Evolutionary conservation across 2,113 vertebrate genomes (phyloP), one percentile per base, ranked within the genome.

Genomic region (Zootoca vivipara): DNA sequence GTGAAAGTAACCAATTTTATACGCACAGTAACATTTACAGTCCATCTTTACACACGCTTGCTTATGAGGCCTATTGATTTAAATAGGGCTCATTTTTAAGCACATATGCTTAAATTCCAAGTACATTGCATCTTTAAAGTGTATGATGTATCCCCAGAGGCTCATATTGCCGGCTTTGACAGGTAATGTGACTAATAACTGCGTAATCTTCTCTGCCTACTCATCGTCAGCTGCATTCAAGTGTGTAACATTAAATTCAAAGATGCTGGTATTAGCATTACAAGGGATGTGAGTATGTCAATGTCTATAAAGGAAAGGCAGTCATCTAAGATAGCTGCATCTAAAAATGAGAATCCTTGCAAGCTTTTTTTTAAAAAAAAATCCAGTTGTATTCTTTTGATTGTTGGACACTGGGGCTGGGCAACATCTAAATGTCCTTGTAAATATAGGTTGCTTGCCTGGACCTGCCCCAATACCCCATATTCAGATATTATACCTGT

Each of bases 101-200:
- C n/a, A 52, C 40, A 35, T 78, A 58, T 64, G 16, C 73, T 77
- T 42, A 78, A 77, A 26, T 67, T 42, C 40, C 75, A 69, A 56
- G 22, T 69, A 46, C 30, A 69, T 13, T 79, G 38, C 40, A 33
- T 64, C 62, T 30, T 78, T 78, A 52, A 78, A 52, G 12, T 86
- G 85, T 69, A 69, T 15, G 56, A 86, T n/a, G 64, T 35, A 33
- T 78, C 85, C 85, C 62, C 22, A 69, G 85, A 78, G 75, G 40
- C 64, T 42, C 30, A 69, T 69, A 52, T 69, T 79, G 64, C 64
- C 72, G 28, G 10, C 40, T 78, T 79, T 79, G 75, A 86, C 74
- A 79, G 75, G 75, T 86, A 78, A 78, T 86, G 64, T 86, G 75
- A 79, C 85, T 86, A 86, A 86, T 79, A 69, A 69, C 75, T 86